A percentile compares a stretch with the other conserved stretches of the same genome.
Conservation (phyloP, 2,888 invertebrate genomes). For the Mylabris sibirica region DNA sequence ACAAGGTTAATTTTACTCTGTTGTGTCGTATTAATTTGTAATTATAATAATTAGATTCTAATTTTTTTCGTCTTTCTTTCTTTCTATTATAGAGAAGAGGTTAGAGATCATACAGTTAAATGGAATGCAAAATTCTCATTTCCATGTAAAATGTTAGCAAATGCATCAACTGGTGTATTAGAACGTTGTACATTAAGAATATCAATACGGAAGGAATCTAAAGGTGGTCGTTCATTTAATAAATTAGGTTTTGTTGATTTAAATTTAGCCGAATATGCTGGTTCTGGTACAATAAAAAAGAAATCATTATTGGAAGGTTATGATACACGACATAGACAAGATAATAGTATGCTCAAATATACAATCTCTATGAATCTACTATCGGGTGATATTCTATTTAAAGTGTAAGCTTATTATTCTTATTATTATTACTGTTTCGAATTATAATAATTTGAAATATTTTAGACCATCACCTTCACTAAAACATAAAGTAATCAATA, state of each 20-base stretch:
- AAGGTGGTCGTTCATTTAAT: conserved; percentile 86
- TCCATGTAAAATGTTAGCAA: conserved; percentile 96
- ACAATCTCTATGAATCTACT: conserved; percentile 93
- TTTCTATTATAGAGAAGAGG: conserved; percentile 80
- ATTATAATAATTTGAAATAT: conserved; percentile 24
- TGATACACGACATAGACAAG: conserved; percentile 89
- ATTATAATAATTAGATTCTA: background rate
- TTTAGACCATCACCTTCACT: conserved; percentile 67
- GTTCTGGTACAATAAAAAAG: conserved; percentile 84
- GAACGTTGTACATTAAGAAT: conserved; percentile 93
- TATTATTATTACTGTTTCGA: background rate
- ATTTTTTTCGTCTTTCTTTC: conserved; percentile 36
- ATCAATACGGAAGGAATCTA: conserved; percentile 91
- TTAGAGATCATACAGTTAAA: conserved; percentile 89
- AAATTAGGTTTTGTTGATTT: conserved; percentile 98
- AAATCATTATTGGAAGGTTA: conserved; percentile 95
- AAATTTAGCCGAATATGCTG: conserved; percentile 96
- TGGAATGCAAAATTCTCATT: conserved; percentile 94
- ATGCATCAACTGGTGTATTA: conserved; percentile 91
- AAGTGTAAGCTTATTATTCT: conserved; percentile 78
- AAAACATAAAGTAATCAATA: conserved; percentile 56
- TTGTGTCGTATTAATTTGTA: background rate
- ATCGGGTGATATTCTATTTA: conserved; percentile 95
- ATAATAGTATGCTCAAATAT: conserved; percentile 94
- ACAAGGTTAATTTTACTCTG: background rate